Evolutionary conservation across 2,113 vertebrate species (phyloP).

Genomic region (Ramphastos sulfuratus): DNA sequence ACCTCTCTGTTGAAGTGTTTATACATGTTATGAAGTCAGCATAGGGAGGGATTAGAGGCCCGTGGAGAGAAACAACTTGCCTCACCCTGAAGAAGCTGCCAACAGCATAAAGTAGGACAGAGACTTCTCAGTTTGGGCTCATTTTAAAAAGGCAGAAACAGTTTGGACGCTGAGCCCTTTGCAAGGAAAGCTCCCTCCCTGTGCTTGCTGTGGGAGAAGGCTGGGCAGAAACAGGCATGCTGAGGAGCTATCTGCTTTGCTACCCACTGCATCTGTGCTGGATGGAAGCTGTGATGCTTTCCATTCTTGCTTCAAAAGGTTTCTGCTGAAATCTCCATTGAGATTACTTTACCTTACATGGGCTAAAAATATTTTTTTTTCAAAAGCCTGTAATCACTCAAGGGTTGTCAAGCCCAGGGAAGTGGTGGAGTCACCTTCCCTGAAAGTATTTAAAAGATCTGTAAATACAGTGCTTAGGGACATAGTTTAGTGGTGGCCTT

Average conservation of each 20-base stretch:
- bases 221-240: accelerated
- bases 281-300: background rate
- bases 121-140: background rate
- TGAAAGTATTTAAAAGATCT: too few species aligned
- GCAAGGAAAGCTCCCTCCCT: background rate
- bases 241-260: background rate
- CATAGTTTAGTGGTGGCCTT: too few species aligned
- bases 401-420: background rate
- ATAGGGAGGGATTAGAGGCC: background rate
- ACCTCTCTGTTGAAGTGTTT: slow-evolving; percentile 4
- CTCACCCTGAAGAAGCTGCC: slow-evolving; percentile 9
- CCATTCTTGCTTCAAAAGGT: background rate
- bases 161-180: background rate
- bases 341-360: background rate
- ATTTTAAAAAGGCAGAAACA: background rate
- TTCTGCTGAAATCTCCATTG: background rate
- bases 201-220: background rate
- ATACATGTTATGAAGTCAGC: background rate
- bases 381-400: background rate
- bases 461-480: too few species aligned
- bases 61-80: slow-evolving; percentile 16
- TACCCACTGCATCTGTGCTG: background rate
- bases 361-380: background rate
- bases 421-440: too few species aligned
- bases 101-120: slow-evolving; percentile 3